Evolutionary conservation across 2,888 invertebrate genomes (phyloP), one percentile per base, ranked within the genome.

Genomic region (Platerodrilus igneus): DNA sequence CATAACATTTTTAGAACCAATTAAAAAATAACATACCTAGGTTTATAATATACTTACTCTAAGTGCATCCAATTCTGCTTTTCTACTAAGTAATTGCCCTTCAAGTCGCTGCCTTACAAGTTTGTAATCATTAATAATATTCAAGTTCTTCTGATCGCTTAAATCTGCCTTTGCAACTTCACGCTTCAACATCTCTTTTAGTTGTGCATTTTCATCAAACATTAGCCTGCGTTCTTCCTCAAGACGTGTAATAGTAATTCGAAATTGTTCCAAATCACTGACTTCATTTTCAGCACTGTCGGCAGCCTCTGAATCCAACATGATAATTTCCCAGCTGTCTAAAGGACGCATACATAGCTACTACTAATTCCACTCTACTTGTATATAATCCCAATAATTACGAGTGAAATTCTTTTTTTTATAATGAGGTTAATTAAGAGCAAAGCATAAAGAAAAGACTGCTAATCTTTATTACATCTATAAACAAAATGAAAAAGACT

Each of bases 111-210:
- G 87, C 66, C 92, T 89, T 30, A 95, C 83, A 70, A 89, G 83
- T 66, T 95, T 91, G 62, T 95, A 96, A 59, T 96, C 95, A 30
- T 83, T 75, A 51, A 94, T 89, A 25, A 95, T 92, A 10, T 82
- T 81, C 25, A 78, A 74, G 63, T 86, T 87, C 59, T 86, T 79
- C 4, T 77, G 75, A 21, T 81, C 79, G 45, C 86, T 88, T 13
- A 76, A 74, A 52, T 85, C 81, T 2, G 83, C 79, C 54, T 82
- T 79, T 10, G 81, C 78, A 16, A 88, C 77, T 63, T 89, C 86
- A 25, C 82, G 70, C 45, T 85, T 78, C 48, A 90, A 73, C 70
- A 88, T 81, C 37, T 86, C 84, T 50, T 85, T 86, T 3, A 85
- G 71, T 72, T 87, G 73, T 3, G 64, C 48, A 17, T 66, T 72